Evolutionary conservation across 2,113 vertebrate genomes (phyloP).

Genomic region (Corynorhinus townsendii): DNA sequence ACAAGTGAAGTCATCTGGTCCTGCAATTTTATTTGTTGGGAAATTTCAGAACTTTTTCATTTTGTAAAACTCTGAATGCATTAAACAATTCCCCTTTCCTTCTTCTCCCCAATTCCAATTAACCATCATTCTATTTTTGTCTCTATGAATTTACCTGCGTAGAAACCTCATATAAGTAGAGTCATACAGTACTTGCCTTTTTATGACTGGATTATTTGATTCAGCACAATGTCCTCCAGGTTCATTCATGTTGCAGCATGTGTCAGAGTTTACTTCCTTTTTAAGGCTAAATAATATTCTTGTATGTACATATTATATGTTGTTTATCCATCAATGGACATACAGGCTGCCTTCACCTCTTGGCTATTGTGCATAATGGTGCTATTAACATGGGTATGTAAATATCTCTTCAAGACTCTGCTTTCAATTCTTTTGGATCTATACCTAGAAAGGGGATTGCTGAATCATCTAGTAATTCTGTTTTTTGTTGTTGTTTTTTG

Average conservation of each 20-base stretch:
- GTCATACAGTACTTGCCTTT: neutral
- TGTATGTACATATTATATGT: neutral
- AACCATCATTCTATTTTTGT: neutral
- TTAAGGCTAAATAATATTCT: neutral
- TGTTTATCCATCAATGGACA: neutral
- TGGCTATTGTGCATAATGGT: neutral
- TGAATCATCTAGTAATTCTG: neutral
- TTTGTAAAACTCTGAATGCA: neutral
- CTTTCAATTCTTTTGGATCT: neutral
- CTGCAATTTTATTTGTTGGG: neutral
- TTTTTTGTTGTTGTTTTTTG: neutral
- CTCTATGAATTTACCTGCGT: neutral
- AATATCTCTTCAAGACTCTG: neutral
- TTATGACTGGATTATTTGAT: neutral
- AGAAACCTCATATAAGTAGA: neutral
- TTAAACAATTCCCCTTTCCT: neutral
- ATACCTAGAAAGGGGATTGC: neutral
- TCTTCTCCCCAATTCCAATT: neutral
- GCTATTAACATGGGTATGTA: neutral
- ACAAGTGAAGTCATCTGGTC: neutral
- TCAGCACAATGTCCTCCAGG: neutral
- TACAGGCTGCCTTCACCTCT: neutral
- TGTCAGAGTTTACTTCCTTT: neutral
- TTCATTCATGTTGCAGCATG: neutral
- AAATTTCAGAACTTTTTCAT: neutral